Evolutionary conservation across 30 jellyfish, hydroid and myxozoan genomes (phyloP), one percentile per base, ranked within the genome.

Genomic region (Phacellophora camtschatica): DNA sequence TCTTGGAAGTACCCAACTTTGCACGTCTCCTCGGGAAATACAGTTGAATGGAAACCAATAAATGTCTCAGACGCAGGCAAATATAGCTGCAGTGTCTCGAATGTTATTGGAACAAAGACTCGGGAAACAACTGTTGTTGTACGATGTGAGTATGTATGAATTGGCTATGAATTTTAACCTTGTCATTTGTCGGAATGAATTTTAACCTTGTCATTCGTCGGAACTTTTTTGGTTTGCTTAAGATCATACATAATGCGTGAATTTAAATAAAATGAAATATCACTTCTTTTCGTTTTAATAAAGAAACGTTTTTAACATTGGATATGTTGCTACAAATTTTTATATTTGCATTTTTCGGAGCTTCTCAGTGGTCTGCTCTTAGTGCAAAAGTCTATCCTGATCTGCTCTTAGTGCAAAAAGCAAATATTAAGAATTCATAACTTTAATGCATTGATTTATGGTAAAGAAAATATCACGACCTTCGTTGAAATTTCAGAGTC

Each of bases 11-110:
- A 30, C 8, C 33, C 20, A 16, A 50, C 24, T 10, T 15, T 0
- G 19, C 46, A 7, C 5, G 29, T 22, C 1, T 8, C 2, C n/a
- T 19, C 19, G 1, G 59, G 59, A 1, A 41, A 34, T 35, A 67
- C 10, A 25, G 46, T 61, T 30, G 11, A 7, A 9, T 80, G 80
- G 71, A 56, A 39, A 18, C 76, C 77, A 9, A 70, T 82, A 10
- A 15, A 50, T 45, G 55, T 15, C 5, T 13, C 71, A 3, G 49
- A 79, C 29, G 48, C 74, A 15, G 90, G 88, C 20, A 75, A 3
- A 22, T 75, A 75, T 48, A 31, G 8, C 10, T 75, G 88, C 37
- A 42, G 9, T 30, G 78, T 37, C 2, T 19, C 75, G 70, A 75
- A 75, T 35, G 43, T 48, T 8, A 28, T 59, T 19, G 80, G 80